phyloP scores from a whole-genome alignment of 1,140 invertebrate genomes.

The Macrostomum lignano region DNA sequence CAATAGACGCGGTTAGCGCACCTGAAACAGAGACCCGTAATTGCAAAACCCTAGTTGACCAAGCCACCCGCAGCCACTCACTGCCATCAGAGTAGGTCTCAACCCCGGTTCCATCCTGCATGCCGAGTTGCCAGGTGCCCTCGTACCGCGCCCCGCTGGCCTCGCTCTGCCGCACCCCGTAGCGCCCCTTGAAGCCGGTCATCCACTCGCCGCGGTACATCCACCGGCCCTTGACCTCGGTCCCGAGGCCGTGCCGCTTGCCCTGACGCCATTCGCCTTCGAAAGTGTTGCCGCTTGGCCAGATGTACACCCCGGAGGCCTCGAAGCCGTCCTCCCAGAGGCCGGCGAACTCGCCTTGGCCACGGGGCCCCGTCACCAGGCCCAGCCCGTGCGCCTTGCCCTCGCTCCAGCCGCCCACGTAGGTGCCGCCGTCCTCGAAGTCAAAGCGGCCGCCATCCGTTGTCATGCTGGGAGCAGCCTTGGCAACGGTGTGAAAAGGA shows the following conservation, averaged over 20 bases:
- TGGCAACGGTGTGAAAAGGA: too few relatives aligned
- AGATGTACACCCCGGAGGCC: constrained; percentile 90
- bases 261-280: constrained; percentile 98
- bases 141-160: constrained; percentile 87
- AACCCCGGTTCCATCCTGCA: constrained; percentile 94
- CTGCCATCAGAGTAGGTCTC: constrained; percentile 31
- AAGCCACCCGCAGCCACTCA: too few relatives aligned
- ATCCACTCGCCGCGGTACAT: constrained; percentile 95
- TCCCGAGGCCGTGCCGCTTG: constrained; percentile 79
- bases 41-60: too few relatives aligned
- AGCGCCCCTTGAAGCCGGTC: constrained; percentile 87
- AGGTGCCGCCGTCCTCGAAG: constrained; percentile 97
- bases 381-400: constrained; percentile 35
- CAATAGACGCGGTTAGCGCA: too few relatives aligned
- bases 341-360: constrained; percentile 87
- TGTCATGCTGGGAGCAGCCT: too few relatives aligned
- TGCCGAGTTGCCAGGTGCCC: constrained; percentile 89
- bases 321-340: constrained; percentile 98
- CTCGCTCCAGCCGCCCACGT: constrained; percentile 96
- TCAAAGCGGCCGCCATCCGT: constrained; percentile 67
- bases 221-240: constrained; percentile 80
- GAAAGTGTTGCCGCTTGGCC: constrained; percentile 76
- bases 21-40: too few relatives aligned
- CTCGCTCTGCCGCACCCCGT: constrained; percentile 73
- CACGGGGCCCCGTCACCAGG: constrained; percentile 32